Evolutionary conservation across 2,113 vertebrate species (phyloP).

Genomic region (Brachyistius frenatus): DNA sequence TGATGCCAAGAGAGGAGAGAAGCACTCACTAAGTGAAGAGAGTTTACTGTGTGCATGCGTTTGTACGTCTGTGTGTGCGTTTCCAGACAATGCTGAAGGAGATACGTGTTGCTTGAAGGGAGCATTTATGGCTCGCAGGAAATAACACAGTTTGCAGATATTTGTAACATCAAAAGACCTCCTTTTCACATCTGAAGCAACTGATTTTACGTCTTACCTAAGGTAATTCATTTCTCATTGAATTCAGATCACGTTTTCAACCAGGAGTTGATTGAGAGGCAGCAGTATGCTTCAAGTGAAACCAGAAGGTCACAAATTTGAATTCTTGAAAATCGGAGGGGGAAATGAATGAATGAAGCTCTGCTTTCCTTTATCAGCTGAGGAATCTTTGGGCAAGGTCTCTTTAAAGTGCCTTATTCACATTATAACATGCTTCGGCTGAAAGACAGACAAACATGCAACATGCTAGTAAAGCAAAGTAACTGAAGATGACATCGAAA

Average conservation of each 20-base stretch:
- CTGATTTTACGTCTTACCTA: slow-evolving; percentile 30
- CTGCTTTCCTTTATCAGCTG: slow-evolving; percentile 6
- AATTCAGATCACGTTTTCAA: slow-evolving; percentile 35
- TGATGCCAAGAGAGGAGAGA: slow-evolving; percentile 71
- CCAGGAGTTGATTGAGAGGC: slow-evolving; percentile 26
- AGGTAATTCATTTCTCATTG: slow-evolving; percentile 38
- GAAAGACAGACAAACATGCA: slow-evolving; percentile 1
- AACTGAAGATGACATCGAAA: slow-evolving; percentile 12
- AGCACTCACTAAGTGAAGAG: slow-evolving; percentile 67
- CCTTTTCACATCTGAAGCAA: slow-evolving; percentile 32
- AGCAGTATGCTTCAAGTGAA: slow-evolving; percentile 13
- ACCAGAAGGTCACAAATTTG: slow-evolving; percentile 44
- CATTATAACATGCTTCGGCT: slow-evolving; percentile 4
- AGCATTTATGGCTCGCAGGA: slow-evolving; percentile 45
- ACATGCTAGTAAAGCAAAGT: background rate
- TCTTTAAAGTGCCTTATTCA: slow-evolving; percentile 13
- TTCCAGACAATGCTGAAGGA: slow-evolving; percentile 44
- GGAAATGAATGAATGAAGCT: slow-evolving; percentile 31
- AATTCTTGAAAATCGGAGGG: slow-evolving; percentile 16
- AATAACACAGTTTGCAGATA: slow-evolving; percentile 52
- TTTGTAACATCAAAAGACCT: slow-evolving; percentile 45
- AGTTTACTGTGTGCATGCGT: slow-evolving; percentile 36
- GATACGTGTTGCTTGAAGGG: slow-evolving; percentile 44
- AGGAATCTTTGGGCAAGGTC: slow-evolving; percentile 31
- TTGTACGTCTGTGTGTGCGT: slow-evolving; percentile 26